Evolutionary conservation across 1,140 invertebrate species (phyloP), one percentile per base, ranked within the genome.

Genomic region (Anoplolepis gracilipes): DNA sequence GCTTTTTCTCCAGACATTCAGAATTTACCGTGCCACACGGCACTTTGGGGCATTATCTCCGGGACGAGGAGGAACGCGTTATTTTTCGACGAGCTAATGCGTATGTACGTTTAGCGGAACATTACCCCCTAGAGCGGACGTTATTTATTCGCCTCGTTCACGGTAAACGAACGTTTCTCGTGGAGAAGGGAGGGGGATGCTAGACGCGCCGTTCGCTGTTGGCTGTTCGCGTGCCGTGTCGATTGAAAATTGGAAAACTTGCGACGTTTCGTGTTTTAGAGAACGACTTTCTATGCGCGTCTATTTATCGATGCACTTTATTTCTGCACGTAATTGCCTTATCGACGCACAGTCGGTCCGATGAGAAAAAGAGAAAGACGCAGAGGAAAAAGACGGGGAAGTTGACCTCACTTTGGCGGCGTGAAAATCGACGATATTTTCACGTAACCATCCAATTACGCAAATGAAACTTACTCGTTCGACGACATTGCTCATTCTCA

Each of bases 241-340:
- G n/a, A 13, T 49, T 5, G 46, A 85, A 85, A 90, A 87, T 89
- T 89, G 85, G 46, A 87, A 90, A 87, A 90, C 79, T 89, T 90
- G 65, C 10, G 8, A 59, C 65, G 57, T 69, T 77, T 19, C 16
- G 46, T 42, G 36, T 16, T 49, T 53, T 22, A 42, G 70, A 86
- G 39, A 76, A 72, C 84, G 73, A 79, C 62, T 84, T 89, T 53
- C 25, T 46, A 8, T n/a, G n/a, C n/a, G n/a, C 42, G 30, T 57
- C 70, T 75, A 84, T 89, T 89, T 84, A 87, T 89, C 67, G 61
- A 36, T 13, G 61, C 61, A 81, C 82, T 90, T 90, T n/a, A n/a
- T n/a, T n/a, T n/a, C 39, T 53, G 11, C 28, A 55, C 16, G 78
- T 77, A 87, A 89, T 89, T 89, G 72, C 81, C 78, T 67, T 67